Base-by-base conservation (phyloP, 2,113 vertebrate genomes). In the Colius striatus region DNA sequence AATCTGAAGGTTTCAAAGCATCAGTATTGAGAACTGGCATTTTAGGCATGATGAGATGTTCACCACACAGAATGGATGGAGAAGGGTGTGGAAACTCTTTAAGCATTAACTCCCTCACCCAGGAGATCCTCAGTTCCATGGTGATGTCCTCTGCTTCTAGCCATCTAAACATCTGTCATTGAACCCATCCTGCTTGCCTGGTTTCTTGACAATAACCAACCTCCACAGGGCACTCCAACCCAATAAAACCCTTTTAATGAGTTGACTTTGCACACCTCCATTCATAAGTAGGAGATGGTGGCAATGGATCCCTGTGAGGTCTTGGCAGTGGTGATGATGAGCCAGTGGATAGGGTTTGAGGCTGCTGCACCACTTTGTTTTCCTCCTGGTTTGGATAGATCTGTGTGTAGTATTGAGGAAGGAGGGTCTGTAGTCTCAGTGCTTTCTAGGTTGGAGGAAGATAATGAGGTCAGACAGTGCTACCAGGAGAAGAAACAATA, bases 111-210 rank as follows among this genome's bases (percentile, higher is more conserved):
- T 80, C 63, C 48, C 65, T 47, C 54, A 76, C 36, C 58, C 58
- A n/a, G 34, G 50, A 87, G 23, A 26, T 18, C 16, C 34, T 7
- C 7, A 58, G 21, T 7, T 72, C 43, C 50, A 2, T 21, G 29
- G 2, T 34, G 20, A n/a, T 34, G 32, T 45, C 36, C 4, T 2
- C 32, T 41, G 2, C 26, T 48, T 70, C 6, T 2, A 0, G 9
- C 6, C 22, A 27, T 27, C 71, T 43, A 34, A 61, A 9, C 87
- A 30, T 58, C 14, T 29, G 50, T 30, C 43, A 13, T 2, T 25
- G 11, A 72, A 38, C 47, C 30, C 30, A 13, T 43, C 38, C 50
- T 43, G 51, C 13, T n/a, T 65, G 36, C 34, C 11, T 18, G 45
- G 8, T 41, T 68, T 50, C 14, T 68, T 50, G 25, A 2, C 38